Base-by-base conservation (phyloP, 2,797 vertebrate species). In the Octomys mimax region DNA sequence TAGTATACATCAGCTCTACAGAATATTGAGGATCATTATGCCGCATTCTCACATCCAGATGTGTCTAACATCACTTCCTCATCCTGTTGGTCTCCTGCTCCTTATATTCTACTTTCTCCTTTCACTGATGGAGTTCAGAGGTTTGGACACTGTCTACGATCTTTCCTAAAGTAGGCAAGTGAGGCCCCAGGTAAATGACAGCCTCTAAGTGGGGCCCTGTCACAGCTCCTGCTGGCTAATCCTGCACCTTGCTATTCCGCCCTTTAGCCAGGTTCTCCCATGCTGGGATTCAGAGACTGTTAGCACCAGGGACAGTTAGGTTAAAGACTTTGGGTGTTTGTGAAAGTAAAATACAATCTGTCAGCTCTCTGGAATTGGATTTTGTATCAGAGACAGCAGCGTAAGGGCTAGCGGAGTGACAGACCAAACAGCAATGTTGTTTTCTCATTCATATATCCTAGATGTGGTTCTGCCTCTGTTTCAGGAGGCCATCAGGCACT, bases 301-400 rank as follows among this genome's bases (percentile, higher is more conserved):
- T 85, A 81, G 46, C 70, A 77, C 19, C 0, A 16, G 18, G 28
- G 93, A 90, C 59, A 81, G 21, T 71, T 79, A 57, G 2, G 22
- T 13, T 79, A 75, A 87, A 92, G 26, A 42, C 22, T 87, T 84
- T 54, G 64, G 64, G 42, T 36, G 61, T 82, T 46, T 94, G 21
- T n/a, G 59, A 86, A 89, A 82, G 87, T 49, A 88, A 84, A 96
- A 93, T 70, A 33, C 31, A 4, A 52, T 42, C 52, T 36, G 28
- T 75, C 42, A 66, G 62, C 39, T 66, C 68, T 91, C 22, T 49
- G 26, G 80, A 85, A 64, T 12, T 96, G 73, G 57, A 75, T 73
- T 95, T 92, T 87, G n/a, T 64, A 11, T 62, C 22, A 33, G n/a
- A 10, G 33, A 39, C 14, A 80, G 54, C 42, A 18, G 46, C 0